Percentiles rank a stretch among this genome's conserved stretches.
These are phyloP conservation scores for Gnathonemus longibarbis DNA, from an alignment of 2,113 vertebrate species.

Conservation along the genomic window DNA sequence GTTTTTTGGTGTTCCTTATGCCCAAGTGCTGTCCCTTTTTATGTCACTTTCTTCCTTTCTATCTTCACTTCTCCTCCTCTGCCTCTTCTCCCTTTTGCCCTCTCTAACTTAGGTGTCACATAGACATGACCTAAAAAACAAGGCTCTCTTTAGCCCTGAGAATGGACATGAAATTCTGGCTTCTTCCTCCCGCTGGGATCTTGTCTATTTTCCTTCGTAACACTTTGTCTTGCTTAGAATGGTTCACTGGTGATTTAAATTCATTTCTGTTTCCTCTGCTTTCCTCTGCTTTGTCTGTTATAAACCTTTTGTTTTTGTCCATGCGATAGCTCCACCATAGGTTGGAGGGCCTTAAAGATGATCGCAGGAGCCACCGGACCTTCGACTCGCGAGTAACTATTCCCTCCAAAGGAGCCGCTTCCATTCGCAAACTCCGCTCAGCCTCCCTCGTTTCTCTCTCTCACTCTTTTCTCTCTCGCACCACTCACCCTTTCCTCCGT, in stretches of 20 bases:
- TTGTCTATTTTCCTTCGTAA: conserved; percentile 1
- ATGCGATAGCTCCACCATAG: conserved; percentile 82
- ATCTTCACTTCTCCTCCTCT: background rate
- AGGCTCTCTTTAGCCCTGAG: background rate
- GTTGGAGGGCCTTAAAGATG: conserved; percentile 88
- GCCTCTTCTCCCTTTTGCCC: background rate
- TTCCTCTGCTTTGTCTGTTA: conserved; percentile 71
- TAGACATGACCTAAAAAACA: background rate
- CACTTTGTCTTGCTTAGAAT: conserved; percentile 18
- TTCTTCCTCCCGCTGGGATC: background rate
- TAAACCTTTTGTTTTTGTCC: conserved; percentile 80
- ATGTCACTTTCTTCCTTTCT: background rate
- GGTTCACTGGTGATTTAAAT: conserved; percentile 22
- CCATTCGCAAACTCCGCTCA: conserved; percentile 81
- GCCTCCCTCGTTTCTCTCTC: conserved; percentile 76
- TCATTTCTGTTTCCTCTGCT: conserved; percentile 29
- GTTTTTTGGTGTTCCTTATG: background rate
- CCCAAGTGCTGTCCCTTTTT: background rate
- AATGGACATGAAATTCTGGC: background rate
- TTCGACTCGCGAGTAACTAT: conserved; percentile 87
- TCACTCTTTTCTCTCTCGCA: background rate
- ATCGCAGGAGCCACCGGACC: conserved; percentile 83
- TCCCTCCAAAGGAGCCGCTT: conserved; percentile 75
- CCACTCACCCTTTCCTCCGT: conserved; percentile 8
- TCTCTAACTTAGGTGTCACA: background rate